A percentile compares a stretch with the other conserved stretches of the same genome.
Evolutionary conservation across 30 jellyfish, hydroid and myxozoan species (phyloP).

Genomic region (Cassiopea xamachana): DNA sequence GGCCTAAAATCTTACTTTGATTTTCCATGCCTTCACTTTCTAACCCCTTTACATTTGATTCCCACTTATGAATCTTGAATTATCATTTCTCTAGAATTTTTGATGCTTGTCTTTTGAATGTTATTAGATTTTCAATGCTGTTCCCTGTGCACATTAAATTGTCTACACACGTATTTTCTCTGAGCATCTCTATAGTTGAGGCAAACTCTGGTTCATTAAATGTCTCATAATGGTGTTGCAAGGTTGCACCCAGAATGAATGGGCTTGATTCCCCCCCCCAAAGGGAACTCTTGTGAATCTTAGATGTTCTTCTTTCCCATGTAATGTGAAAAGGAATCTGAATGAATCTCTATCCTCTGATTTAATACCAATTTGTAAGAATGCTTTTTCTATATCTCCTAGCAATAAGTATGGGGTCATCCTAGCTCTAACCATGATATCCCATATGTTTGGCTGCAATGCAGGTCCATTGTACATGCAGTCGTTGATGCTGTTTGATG

Average conservation of each 20-base stretch:
- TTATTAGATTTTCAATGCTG: neutral
- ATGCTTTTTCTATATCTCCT: conserved; percentile 23
- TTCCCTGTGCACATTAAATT: conserved; percentile 29
- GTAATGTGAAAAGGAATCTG: neutral
- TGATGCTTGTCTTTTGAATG: conserved; percentile 29
- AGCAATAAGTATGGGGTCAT: neutral
- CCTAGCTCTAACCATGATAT: conserved; percentile 58
- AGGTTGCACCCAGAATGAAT: conserved; percentile 23
- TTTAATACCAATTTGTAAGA: conserved; percentile 6
- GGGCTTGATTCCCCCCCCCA: conserved; percentile 50
- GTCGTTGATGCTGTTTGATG: no score
- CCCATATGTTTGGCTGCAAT: conserved; percentile 66
- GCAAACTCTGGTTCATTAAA: neutral
- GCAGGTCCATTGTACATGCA: no score
- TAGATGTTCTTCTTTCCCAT: conserved; percentile 23
- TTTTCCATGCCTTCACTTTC: conserved; percentile 42
- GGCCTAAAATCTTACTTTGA: conserved; percentile 23
- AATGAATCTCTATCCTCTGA: conserved; percentile 37
- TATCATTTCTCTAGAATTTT: conserved; percentile 26
- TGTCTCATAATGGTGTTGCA: conserved; percentile 27
- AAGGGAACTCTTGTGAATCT: conserved; percentile 54
- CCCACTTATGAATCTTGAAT: conserved; percentile 51
- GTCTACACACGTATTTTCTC: conserved; percentile 14
- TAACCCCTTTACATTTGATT: conserved; percentile 13
- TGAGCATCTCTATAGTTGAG: neutral